A percentile compares a stretch with the other conserved stretches of the same genome.
Conservation (phyloP, 2,888 invertebrate species). For the Archaeoteleia sp. region DNA sequence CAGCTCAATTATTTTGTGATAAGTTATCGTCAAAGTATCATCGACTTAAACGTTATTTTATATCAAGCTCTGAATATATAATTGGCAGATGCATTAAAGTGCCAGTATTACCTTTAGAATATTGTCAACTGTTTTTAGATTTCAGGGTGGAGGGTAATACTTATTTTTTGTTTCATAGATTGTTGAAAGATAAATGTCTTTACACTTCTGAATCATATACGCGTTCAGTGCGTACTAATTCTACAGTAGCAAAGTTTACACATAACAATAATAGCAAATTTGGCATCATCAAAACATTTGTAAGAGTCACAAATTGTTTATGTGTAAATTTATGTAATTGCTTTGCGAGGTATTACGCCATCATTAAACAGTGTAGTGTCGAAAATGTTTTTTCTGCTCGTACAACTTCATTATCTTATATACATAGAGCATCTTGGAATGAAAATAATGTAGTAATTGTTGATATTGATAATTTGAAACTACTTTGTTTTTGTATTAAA, state of each 20-base stretch:
- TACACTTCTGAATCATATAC: constrained; percentile 22
- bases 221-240: constrained; percentile 17
- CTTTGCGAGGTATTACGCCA: constrained; percentile 4
- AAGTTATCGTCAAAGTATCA: too few species aligned
- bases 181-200: constrained; percentile 32
- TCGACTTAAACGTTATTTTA: too few species aligned
- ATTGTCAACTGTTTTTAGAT: not conserved
- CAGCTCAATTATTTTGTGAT: not conserved
- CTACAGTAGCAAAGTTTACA: constrained; percentile 19
- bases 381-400: too few species aligned
- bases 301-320: constrained; percentile 23
- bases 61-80: too few species aligned
- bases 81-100: constrained; percentile 8
- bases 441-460: not conserved
- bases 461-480: not conserved
- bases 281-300: constrained; percentile 23
- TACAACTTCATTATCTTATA: not conserved
- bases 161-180: too few species aligned
- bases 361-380: constrained; percentile 7
- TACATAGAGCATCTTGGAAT: not conserved
- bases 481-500: constrained; percentile 2
- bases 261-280: constrained; percentile 10
- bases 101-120: not conserved
- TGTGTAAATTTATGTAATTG: constrained; percentile 29
- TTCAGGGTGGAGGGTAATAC: too few species aligned